phyloP scores from a whole-genome alignment of 2,888 invertebrate species.

The Ommatoiulus sabulosus region DNA sequence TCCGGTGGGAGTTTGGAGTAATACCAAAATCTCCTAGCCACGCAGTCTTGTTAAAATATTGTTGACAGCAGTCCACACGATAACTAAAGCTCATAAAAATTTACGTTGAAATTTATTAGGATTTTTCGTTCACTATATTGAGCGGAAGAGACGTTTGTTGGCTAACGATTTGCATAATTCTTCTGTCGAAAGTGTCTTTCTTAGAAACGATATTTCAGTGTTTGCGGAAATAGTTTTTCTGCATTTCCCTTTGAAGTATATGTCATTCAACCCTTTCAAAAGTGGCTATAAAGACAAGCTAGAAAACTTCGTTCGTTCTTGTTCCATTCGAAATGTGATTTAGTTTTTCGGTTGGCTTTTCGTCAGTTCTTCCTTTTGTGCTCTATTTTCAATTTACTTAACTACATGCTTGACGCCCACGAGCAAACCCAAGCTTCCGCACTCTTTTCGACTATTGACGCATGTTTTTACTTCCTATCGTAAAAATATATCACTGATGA shows the following conservation, averaged over 20 bases:
- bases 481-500: background rate
- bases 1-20: background rate
- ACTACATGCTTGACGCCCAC: background rate
- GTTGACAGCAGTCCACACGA: background rate
- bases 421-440: background rate
- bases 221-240: background rate
- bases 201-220: background rate
- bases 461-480: slow-evolving; percentile 38
- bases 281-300: background rate
- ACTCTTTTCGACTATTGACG: background rate
- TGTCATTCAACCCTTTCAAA: slow-evolving; percentile 41
- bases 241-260: background rate
- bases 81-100: background rate
- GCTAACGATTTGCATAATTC: slow-evolving; percentile 16
- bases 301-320: background rate
- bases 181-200: background rate
- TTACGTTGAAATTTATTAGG: background rate
- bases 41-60: background rate
- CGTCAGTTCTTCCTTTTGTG: slow-evolving; percentile 37
- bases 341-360: slow-evolving; percentile 26
- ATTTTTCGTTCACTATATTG: background rate
- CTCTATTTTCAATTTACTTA: background rate
- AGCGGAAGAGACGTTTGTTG: background rate
- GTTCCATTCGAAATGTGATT: slow-evolving; percentile 15
- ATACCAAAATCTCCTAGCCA: background rate